These are phyloP conservation scores for Myiotriccus ornatus DNA, from an alignment of 2,797 vertebrate genomes.

Conservation along the genomic window DNA sequence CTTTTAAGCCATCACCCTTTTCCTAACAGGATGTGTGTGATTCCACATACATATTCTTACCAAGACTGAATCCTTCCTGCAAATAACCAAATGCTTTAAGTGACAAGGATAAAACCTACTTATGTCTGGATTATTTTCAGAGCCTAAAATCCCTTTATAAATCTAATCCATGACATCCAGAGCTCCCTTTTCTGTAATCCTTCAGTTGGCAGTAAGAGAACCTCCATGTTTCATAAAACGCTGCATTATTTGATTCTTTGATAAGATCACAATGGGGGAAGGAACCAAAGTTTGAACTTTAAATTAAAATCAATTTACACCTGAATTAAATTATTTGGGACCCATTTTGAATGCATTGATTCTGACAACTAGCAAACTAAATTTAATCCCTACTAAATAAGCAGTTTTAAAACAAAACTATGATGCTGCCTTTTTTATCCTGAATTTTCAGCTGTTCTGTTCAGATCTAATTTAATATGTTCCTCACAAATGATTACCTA, in stretches of 20 bases:
- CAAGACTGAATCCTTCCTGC: background rate
- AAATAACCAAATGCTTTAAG: background rate
- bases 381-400: background rate
- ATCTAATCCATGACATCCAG: background rate
- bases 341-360: background rate
- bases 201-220: background rate
- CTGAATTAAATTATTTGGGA: background rate
- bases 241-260: background rate
- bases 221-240: background rate
- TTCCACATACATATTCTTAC: background rate
- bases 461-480: background rate
- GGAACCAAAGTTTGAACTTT: background rate
- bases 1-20: background rate
- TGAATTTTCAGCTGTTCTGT: background rate
- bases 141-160: background rate
- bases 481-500: background rate
- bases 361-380: background rate
- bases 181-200: background rate
- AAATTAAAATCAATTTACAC: background rate
- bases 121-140: conserved; percentile 8
- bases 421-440: background rate
- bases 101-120: background rate
- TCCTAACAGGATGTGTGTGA: background rate
- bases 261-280: background rate
- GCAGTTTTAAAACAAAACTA: background rate